Percentiles rank a stretch among this genome's conserved stretches.
Conservation (phyloP, 1,140 invertebrate genomes). For the Belonocnema kinseyi region DNA sequence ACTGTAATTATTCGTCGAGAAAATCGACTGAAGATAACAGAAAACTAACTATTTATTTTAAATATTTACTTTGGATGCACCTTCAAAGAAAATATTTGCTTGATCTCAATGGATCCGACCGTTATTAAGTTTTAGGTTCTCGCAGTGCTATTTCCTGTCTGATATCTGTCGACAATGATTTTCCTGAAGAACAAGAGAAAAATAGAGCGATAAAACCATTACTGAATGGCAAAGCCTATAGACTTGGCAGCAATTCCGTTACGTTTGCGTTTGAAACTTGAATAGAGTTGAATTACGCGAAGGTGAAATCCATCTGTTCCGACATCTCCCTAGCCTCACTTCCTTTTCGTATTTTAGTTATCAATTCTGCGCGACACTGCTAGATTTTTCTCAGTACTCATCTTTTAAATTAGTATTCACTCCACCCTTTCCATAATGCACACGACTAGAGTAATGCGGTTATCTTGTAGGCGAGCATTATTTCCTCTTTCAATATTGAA, state of each 20-base stretch:
- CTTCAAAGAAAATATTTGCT: not conserved
- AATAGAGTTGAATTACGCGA: slow-evolving; percentile 22
- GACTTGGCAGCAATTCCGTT: slow-evolving; percentile 16
- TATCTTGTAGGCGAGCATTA: slow-evolving; percentile 41
- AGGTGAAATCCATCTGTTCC: slow-evolving; percentile 18
- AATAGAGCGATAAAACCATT: slow-evolving; percentile 18
- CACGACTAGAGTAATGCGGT: slow-evolving; percentile 54
- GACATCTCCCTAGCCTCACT: not conserved
- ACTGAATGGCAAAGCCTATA: not conserved
- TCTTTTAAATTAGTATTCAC: slow-evolving; percentile 64
- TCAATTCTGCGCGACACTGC: slow-evolving; percentile 45
- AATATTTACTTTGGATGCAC: slow-evolving; percentile 4
- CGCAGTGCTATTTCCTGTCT: not conserved
- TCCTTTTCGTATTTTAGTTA: slow-evolving; percentile 53
- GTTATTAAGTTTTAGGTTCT: not conserved
- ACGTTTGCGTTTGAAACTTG: not conserved
- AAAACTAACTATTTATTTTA: not conserved
- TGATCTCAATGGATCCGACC: not conserved
- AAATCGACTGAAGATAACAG: slow-evolving; percentile 21
- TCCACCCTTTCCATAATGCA: not conserved
- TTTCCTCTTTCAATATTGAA: slow-evolving; percentile 7
- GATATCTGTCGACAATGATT: slow-evolving; percentile 13
- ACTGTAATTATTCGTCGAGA: slow-evolving; percentile 29
- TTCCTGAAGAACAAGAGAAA: not conserved
- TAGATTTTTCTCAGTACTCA: slow-evolving; percentile 35